phyloP scores from a whole-genome alignment of 2,113 vertebrate species.

The Chaetops frenatus region DNA sequence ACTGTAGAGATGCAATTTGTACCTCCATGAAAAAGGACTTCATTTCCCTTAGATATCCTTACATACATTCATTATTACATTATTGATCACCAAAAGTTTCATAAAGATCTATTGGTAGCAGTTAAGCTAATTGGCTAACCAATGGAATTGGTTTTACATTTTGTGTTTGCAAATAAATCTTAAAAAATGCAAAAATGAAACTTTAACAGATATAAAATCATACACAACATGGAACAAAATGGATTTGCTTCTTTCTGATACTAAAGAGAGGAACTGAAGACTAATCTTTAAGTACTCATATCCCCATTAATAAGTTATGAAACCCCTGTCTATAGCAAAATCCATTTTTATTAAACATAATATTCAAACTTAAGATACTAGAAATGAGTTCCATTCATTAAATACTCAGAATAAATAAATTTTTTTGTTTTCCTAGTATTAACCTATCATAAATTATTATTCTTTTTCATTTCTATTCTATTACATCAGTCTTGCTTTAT shows the following conservation, averaged over 20 bases:
- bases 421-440: neutral
- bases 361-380: neutral
- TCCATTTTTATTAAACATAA: neutral
- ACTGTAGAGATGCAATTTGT: neutral
- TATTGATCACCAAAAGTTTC: neutral
- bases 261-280: neutral
- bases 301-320: neutral
- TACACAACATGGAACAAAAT: neutral
- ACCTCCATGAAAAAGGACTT: neutral
- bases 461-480: neutral
- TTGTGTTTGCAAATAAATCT: neutral
- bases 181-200: neutral
- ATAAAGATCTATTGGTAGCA: neutral
- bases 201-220: neutral
- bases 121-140: neutral
- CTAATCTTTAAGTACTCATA: neutral
- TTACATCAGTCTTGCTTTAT: neutral
- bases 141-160: neutral
- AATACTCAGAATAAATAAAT: neutral
- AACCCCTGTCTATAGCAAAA: neutral
- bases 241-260: neutral
- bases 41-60: neutral
- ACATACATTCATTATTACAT: neutral
- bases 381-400: neutral
- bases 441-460: neutral